These are phyloP conservation scores for Myotis findleyi DNA, from an alignment of 2,797 vertebrate species.

Conservation along the genomic window DNA sequence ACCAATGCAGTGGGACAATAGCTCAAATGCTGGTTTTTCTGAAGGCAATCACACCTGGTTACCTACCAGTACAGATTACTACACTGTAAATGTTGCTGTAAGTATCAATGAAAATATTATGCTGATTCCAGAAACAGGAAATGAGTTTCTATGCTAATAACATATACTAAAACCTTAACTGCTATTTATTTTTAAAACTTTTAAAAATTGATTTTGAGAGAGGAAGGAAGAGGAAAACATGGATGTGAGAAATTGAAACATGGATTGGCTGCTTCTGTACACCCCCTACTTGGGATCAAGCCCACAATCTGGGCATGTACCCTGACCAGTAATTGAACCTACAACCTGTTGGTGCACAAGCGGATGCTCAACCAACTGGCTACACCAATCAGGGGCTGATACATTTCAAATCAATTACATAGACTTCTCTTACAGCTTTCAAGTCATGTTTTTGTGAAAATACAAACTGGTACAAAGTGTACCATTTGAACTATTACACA, in stretches of 20 bases:
- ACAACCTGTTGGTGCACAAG: too few relatives aligned
- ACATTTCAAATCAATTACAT: not conserved
- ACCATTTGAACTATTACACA: not conserved
- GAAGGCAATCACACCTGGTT: constrained; percentile 92
- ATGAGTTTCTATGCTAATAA: not conserved
- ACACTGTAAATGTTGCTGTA: constrained; percentile 93
- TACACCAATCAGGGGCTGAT: too few relatives aligned
- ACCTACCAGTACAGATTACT: constrained; percentile 90
- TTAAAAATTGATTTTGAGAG: too few relatives aligned
- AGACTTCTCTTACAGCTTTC: not conserved
- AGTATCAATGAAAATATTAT: constrained; percentile 70
- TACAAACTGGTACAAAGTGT: not conserved
- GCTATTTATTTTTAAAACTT: not conserved
- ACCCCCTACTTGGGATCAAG: too few relatives aligned
- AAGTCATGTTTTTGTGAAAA: constrained; percentile 28
- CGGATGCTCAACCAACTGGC: too few relatives aligned
- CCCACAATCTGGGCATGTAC: too few relatives aligned
- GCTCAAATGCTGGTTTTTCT: constrained; percentile 93
- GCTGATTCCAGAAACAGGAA: not conserved
- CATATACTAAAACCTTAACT: not conserved
- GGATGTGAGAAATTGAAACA: too few relatives aligned
- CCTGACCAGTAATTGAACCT: too few relatives aligned
- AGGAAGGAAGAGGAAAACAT: too few relatives aligned
- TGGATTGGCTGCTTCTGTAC: too few relatives aligned
- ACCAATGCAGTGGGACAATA: constrained; percentile 96